Base-by-base conservation (phyloP, 2,113 vertebrate species). In the Vulpes lagopus region DNA sequence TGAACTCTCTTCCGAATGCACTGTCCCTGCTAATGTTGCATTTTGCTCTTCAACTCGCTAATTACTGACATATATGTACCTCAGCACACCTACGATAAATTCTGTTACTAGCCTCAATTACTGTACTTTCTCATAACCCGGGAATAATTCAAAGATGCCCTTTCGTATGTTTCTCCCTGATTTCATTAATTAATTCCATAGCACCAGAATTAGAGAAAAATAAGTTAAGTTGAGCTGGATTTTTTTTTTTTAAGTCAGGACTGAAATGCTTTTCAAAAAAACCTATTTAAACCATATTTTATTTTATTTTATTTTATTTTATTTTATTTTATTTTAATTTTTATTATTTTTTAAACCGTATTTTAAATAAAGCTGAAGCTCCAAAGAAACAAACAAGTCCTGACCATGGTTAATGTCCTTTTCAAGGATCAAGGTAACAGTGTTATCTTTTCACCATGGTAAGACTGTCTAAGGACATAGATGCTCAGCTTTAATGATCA, bases 1-100 rank as follows among this genome's bases (percentile, higher is more conserved):
- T 8, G 16, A 90, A 51, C 1, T 95, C 30, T 81, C 49, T 89
- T 81, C 35, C 62, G n/a, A 95, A 90, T 95, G 80, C 85, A 74
- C 62, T 30, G 22, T 27, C 53, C 86, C 94, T 96, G n/a, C 22
- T 94, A 95, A 96, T 89, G 12, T 22, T 57, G 2, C 25, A 62
- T 17, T 97, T 97, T 85, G 59, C 80, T 92, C 38, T 85, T 71
- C 59, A 60, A 78, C 53, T 60, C 90, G 53, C 74, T 97, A 87
- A 97, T 96, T 93, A 71, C 62, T 91, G 79, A 71, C 76, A 60
- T 30, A 11, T 23, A 69, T 88, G 67, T 89, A 59, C 51, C 17
- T 89, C 35, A 57, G 57, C 49, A 85, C 2, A 14, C 49, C n/a
- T 69, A 67, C n/a, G 8, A 64, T 73, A 95, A 92, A 96, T 86